phyloP scores from a whole-genome alignment of 2,797 vertebrate genomes.

The Muraenolepis orangiensis region DNA sequence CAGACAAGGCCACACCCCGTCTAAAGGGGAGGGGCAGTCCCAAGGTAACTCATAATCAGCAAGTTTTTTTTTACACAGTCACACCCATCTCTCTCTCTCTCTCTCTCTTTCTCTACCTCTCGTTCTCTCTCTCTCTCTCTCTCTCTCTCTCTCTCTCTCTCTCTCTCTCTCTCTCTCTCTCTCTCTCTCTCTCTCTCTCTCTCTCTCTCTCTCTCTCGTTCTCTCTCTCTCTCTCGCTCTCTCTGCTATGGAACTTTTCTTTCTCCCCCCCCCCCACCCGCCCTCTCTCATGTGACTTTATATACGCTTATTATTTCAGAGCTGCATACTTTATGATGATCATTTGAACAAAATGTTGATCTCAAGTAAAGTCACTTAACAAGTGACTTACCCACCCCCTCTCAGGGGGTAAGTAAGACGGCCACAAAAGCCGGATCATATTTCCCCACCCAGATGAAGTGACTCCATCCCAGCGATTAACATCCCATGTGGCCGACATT shows the following conservation, averaged over 20 bases:
- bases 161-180: slow-evolving; percentile 6
- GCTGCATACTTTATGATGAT: not conserved
- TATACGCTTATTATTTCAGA: no score
- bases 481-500: slow-evolving; percentile 46
- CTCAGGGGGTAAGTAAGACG: not conserved
- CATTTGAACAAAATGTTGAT: not conserved
- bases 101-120: slow-evolving; percentile 5
- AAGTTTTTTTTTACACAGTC: slow-evolving; percentile 57
- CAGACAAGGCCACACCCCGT: slow-evolving; percentile 58
- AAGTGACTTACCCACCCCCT: no score
- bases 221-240: slow-evolving; percentile 5
- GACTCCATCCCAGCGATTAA: slow-evolving; percentile 22
- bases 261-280: slow-evolving; percentile 7
- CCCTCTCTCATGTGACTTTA: not conserved
- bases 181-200: slow-evolving; percentile 1
- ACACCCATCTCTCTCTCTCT: slow-evolving; percentile 63
- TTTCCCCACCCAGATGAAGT: slow-evolving; percentile 24
- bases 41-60: slow-evolving; percentile 70
- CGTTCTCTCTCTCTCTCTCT: slow-evolving; percentile 18
- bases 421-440: slow-evolving; percentile 26
- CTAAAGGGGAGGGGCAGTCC: slow-evolving; percentile 62
- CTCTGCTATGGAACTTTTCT: slow-evolving; percentile 16
- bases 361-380: not conserved
- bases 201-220: slow-evolving; percentile 4
- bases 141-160: not conserved